phyloP scores from a whole-genome alignment of 1,140 invertebrate species.

The Andricus grossulariae region DNA sequence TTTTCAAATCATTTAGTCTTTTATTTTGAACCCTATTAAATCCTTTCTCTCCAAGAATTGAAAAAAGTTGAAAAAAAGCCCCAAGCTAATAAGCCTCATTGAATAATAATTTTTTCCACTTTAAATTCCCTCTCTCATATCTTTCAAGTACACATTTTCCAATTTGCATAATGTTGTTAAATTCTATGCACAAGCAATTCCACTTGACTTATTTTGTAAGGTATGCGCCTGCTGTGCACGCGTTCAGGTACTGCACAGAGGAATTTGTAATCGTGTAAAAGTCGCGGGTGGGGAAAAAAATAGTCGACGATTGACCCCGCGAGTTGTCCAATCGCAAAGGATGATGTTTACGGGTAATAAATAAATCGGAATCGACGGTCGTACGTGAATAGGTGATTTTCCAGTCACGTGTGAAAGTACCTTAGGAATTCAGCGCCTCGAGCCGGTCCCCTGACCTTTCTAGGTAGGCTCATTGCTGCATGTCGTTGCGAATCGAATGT shows the following conservation, averaged over 20 bases:
- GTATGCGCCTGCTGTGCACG: slow-evolving; percentile 28
- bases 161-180: slow-evolving; percentile 14
- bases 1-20: no score
- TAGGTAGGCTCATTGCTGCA: slow-evolving; percentile 38
- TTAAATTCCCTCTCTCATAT: slow-evolving; percentile 18
- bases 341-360: slow-evolving; percentile 55
- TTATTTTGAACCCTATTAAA: no score
- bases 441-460: slow-evolving; percentile 66
- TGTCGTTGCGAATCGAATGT: slow-evolving; percentile 22
- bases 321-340: slow-evolving; percentile 27
- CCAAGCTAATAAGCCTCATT: neutral
- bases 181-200: slow-evolving; percentile 31
- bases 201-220: slow-evolving; percentile 28
- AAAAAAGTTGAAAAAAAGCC: neutral
- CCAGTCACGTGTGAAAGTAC: slow-evolving; percentile 71
- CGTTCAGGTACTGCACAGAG: slow-evolving; percentile 36
- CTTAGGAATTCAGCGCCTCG: slow-evolving; percentile 59
- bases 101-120: slow-evolving; percentile 12
- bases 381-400: slow-evolving; percentile 60
- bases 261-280: slow-evolving; percentile 11
- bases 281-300: neutral
- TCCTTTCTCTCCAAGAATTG: neutral
- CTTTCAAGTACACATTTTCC: neutral
- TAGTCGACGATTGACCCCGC: neutral
- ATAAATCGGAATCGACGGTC: slow-evolving; percentile 37